A percentile compares a stretch with the other conserved stretches of the same genome.
phyloP scores from a whole-genome alignment of 2,888 invertebrate species.

The Ischnus inquisitorius region DNA sequence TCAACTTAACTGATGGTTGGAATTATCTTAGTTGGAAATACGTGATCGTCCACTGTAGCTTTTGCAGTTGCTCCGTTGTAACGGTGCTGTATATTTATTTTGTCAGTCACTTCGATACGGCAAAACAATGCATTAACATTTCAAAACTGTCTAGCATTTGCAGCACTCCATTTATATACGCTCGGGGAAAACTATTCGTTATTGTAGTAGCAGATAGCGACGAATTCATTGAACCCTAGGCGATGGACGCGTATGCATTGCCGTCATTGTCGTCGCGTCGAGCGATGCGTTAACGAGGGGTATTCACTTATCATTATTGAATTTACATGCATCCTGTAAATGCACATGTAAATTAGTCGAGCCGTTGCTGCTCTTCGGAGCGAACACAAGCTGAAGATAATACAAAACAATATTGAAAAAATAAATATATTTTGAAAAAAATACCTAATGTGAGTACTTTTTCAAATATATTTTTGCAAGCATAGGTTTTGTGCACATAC shows the following conservation, averaged over 20 bases:
- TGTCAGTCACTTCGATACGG: constrained; percentile 8
- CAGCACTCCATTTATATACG: background rate
- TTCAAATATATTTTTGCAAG: too few relatives aligned
- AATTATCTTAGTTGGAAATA: too few relatives aligned
- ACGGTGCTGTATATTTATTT: background rate
- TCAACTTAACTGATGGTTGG: too few relatives aligned
- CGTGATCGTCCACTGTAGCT: too few relatives aligned
- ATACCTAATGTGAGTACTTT: too few relatives aligned
- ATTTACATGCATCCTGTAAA: background rate
- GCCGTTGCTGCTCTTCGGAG: too few relatives aligned
- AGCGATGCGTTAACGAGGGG: background rate
- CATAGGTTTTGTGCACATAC: too few relatives aligned
- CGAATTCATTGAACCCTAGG: constrained; percentile 5
- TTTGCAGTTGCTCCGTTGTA: background rate
- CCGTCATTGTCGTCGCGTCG: background rate
- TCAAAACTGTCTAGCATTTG: background rate
- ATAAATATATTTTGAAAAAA: too few relatives aligned
- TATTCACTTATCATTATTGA: constrained; percentile 2
- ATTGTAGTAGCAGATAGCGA: constrained; percentile 29
- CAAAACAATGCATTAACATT: constrained; percentile 51
- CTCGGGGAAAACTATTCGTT: constrained; percentile 21
- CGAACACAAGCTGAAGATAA: too few relatives aligned
- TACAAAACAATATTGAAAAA: too few relatives aligned
- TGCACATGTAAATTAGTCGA: too few relatives aligned
- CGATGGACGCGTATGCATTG: background rate